Conservation (phyloP, 2,797 vertebrate species). For the Ataeniobius toweri region DNA sequence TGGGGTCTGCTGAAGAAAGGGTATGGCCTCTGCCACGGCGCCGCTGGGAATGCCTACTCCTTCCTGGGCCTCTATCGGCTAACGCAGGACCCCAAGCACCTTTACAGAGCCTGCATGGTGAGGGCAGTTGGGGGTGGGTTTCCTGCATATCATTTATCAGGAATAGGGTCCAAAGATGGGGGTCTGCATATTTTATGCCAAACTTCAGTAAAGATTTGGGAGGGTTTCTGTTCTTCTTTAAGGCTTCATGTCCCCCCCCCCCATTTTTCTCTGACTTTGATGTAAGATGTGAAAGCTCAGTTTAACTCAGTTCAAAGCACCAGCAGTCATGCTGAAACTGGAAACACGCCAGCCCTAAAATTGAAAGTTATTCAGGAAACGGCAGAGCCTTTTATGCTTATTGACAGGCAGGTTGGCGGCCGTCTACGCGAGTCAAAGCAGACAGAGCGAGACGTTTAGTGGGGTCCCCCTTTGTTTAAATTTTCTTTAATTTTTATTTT, state of each 20-base stretch:
- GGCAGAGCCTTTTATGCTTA: constrained; percentile 23
- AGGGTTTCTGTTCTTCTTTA: neutral
- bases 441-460: too few relatives aligned
- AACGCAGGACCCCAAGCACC: constrained; percentile 87
- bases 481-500: too few relatives aligned
- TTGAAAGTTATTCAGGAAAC: constrained; percentile 24
- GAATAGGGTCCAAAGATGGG: neutral
- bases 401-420: constrained; percentile 34
- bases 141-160: neutral
- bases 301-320: constrained; percentile 14
- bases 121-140: constrained; percentile 23
- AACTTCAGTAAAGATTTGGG: too few relatives aligned
- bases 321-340: neutral
- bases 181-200: too few relatives aligned
- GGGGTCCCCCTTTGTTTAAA: too few relatives aligned
- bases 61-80: constrained; percentile 90
- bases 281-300: constrained; percentile 27
- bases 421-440: constrained; percentile 17
- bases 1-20: constrained; percentile 92
- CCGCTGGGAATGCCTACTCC: constrained; percentile 91
- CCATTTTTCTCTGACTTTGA: too few relatives aligned
- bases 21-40: constrained; percentile 93
- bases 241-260: neutral
- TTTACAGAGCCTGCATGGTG: constrained; percentile 96
- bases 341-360: constrained; percentile 15